Conservation (phyloP, 2,113 vertebrate genomes). For the Nannobrachium achirus region DNA sequence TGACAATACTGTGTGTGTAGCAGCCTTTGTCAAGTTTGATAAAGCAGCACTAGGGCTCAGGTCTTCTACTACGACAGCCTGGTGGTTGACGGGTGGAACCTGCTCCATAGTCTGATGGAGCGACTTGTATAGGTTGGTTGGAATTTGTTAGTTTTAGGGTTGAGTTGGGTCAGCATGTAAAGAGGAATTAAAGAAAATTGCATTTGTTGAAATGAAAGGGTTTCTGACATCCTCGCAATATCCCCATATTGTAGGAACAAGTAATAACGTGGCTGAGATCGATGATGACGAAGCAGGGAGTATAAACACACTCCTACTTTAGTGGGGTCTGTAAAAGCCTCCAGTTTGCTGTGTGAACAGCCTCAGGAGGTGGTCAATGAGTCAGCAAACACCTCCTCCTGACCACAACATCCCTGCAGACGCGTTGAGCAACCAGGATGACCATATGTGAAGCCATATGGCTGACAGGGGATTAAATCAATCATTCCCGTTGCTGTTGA, state of each 20-base stretch:
- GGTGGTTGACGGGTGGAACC: too few species aligned
- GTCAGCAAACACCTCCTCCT: conserved; percentile 5
- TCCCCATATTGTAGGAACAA: neutral
- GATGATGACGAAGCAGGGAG: neutral
- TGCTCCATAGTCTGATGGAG: too few species aligned
- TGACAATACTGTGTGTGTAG: too few species aligned
- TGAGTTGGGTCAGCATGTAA: too few species aligned
- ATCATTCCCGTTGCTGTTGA: conserved; percentile 45
- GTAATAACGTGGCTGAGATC: neutral
- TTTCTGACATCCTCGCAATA: neutral
- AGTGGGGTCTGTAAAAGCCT: conserved; percentile 37
- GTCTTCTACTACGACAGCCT: too few species aligned
- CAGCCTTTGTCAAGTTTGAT: too few species aligned
- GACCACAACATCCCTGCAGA: conserved; percentile 8
- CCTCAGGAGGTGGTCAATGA: conserved; percentile 20
- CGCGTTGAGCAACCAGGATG: conserved; percentile 9
- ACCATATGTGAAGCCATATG: conserved; percentile 61
- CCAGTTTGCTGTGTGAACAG: conserved; percentile 26
- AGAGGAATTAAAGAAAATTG: too few species aligned
- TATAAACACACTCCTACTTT: conserved; percentile 43
- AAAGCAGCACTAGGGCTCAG: too few species aligned
- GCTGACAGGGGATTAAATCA: conserved; percentile 52
- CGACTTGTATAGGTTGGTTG: too few species aligned
- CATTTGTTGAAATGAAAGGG: conserved; percentile 3
- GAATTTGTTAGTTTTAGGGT: too few species aligned